Base-by-base conservation (phyloP, 2,888 invertebrate species). In the Dryomyza anilis region DNA sequence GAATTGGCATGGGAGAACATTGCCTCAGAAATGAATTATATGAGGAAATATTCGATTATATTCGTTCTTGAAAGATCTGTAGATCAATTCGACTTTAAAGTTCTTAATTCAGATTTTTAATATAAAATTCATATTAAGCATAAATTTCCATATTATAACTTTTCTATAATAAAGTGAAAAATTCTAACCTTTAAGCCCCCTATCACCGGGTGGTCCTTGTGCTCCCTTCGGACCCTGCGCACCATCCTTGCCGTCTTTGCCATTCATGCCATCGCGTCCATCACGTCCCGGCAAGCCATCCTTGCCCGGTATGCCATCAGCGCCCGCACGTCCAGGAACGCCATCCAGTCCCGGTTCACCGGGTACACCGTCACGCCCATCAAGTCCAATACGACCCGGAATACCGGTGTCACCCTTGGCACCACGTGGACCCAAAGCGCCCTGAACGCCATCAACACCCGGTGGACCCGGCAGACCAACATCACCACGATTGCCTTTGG, bases 331-430 rank as follows among this genome's bases (percentile, higher is more conserved):
- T 2, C 95, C 94, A 0, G 92, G 92, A 69, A 94, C 88, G 0
- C 95, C 96, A 65, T 82, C 81, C 36, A 95, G 83, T 0, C 96
- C 95, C 0, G 95, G 95, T 75, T 94, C 94, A 0, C 96, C 96
- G 0, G 95, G 95, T 0, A 95, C 89, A 3, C 95, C 95, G 72
- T 95, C 94, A 62, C 94, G 85, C 0, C 95, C 96, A 75, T 96
- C 95, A 1, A 95, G 81, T 0, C 92, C 92, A 0, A 88, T 86
- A 50, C 88, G 88, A 0, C 92, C 92, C 36, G 89, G 87, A 72
- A 89, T 87, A 29, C 92, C 92, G 80, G 77, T 73, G 66, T 82
- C 78, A 43, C 83, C 83, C 68, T 84, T 84, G 3, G 81, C 81
- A 0, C 84, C 84, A 0, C 81, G 73, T 0, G 81, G 77, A 2